Conservation (phyloP, 2,797 vertebrate genomes). For the Sebastolobus alascanus region DNA sequence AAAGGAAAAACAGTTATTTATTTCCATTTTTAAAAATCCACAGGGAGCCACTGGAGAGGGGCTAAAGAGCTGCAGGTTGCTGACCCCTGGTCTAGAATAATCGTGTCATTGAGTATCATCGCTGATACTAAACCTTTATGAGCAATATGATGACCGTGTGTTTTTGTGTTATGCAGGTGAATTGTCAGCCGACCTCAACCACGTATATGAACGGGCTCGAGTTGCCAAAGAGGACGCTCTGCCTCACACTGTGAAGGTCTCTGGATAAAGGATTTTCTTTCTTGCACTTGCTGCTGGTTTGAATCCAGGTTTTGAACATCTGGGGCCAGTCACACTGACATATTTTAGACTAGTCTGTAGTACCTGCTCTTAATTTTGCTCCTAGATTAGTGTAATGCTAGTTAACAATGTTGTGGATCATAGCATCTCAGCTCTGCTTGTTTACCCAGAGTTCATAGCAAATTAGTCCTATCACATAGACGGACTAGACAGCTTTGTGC, state of each 20-base stretch:
- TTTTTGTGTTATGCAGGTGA: constrained; percentile 63
- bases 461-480: too few relatives aligned
- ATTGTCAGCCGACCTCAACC: constrained; percentile 79
- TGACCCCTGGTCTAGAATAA: background rate
- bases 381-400: background rate
- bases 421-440: background rate
- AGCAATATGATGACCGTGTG: background rate
- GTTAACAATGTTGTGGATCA: background rate
- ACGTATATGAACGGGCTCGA: constrained; percentile 79
- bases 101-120: background rate
- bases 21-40: too few relatives aligned
- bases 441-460: too few relatives aligned
- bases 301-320: background rate
- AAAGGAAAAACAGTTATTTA: too few relatives aligned
- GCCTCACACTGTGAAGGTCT: constrained; percentile 71
- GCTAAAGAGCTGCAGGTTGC: too few relatives aligned
- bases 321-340: background rate
- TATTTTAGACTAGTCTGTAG: background rate
- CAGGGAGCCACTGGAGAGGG: too few relatives aligned
- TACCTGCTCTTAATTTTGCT: too few relatives aligned
- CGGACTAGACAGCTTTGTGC: too few relatives aligned
- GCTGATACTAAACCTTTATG: background rate
- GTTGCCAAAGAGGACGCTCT: constrained; percentile 55
- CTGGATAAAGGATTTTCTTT: constrained; percentile 8
- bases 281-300: background rate